Conservation (phyloP, 2,797 vertebrate species). For the Yasuhikotakia modesta region DNA sequence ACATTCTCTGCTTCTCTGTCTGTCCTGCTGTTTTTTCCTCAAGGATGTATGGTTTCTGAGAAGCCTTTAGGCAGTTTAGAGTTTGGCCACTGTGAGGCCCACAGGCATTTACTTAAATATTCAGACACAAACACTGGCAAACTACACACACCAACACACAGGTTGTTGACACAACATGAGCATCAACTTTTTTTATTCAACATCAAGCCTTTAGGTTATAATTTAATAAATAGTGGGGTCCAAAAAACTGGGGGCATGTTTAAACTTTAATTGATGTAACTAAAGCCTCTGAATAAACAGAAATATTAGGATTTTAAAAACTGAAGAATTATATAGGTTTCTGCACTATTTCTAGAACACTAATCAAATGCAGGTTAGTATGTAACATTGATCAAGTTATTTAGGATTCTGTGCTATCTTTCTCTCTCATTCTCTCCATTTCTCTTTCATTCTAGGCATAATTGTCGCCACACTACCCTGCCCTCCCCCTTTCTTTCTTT, state of each 20-base stretch:
- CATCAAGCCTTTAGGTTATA: too few species aligned
- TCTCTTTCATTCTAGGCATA: slow-evolving; percentile 67
- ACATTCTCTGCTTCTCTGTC: slow-evolving; percentile 10
- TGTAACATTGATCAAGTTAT: slow-evolving; percentile 56
- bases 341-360: background rate
- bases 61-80: slow-evolving; percentile 6
- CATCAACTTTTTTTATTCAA: too few species aligned
- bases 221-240: too few species aligned
- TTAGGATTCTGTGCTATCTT: slow-evolving; percentile 58
- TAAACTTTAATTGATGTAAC: too few species aligned
- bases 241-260: too few species aligned
- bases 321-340: background rate
- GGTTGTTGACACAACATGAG: background rate
- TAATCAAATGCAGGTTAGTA: background rate
- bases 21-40: background rate
- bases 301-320: background rate
- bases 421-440: slow-evolving; percentile 61
- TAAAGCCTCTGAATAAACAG: background rate
- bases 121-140: background rate
- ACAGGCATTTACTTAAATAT: slow-evolving; percentile 8
- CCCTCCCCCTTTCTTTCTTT: slow-evolving; percentile 48
- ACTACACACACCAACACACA: background rate
- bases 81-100: background rate
- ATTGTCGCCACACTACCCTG: slow-evolving; percentile 61
- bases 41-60: slow-evolving; percentile 6